Evolutionary conservation across 1,140 invertebrate species (phyloP).

Genomic region (Centruroides sculpturatus): DNA sequence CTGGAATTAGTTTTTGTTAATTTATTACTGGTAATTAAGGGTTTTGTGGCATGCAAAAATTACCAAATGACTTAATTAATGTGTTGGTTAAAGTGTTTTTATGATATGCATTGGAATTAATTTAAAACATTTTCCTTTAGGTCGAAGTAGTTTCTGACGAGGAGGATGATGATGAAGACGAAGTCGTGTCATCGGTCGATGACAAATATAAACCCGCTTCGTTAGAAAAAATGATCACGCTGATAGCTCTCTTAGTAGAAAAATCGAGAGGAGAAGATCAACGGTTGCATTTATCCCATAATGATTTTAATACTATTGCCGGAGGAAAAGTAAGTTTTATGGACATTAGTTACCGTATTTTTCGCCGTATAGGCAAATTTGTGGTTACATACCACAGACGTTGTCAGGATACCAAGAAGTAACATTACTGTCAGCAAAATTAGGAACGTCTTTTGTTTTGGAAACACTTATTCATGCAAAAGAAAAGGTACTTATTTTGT

Average conservation of each 20-base stretch:
- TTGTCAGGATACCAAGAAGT: slow-evolving; percentile 56
- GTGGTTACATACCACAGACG: slow-evolving; percentile 79
- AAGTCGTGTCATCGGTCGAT: slow-evolving; percentile 37
- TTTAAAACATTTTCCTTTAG: slow-evolving; percentile 15
- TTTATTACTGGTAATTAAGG: not conserved
- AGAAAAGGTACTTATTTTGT: slow-evolving; percentile 54
- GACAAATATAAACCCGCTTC: slow-evolving; percentile 74
- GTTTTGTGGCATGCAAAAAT: not conserved
- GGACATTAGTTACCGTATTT: too few species aligned
- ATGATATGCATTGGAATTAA: not conserved
- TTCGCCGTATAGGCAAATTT: too few species aligned
- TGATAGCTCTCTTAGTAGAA: slow-evolving; percentile 74
- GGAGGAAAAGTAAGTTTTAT: slow-evolving; percentile 53
- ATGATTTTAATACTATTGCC: slow-evolving; percentile 65
- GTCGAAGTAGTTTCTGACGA: slow-evolving; percentile 40
- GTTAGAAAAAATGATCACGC: slow-evolving; percentile 88
- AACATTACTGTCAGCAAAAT: slow-evolving; percentile 65
- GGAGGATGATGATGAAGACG: slow-evolving; percentile 66
- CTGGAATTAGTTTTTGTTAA: not conserved
- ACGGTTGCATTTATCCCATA: slow-evolving; percentile 53
- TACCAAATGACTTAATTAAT: not conserved
- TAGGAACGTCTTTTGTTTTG: slow-evolving; percentile 86
- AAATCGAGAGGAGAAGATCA: slow-evolving; percentile 62
- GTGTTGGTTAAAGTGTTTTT: not conserved
- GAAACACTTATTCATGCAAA: slow-evolving; percentile 94